These are phyloP conservation scores for Cygnus olor DNA, from an alignment of 2,797 vertebrate genomes.

Conservation along the genomic window DNA sequence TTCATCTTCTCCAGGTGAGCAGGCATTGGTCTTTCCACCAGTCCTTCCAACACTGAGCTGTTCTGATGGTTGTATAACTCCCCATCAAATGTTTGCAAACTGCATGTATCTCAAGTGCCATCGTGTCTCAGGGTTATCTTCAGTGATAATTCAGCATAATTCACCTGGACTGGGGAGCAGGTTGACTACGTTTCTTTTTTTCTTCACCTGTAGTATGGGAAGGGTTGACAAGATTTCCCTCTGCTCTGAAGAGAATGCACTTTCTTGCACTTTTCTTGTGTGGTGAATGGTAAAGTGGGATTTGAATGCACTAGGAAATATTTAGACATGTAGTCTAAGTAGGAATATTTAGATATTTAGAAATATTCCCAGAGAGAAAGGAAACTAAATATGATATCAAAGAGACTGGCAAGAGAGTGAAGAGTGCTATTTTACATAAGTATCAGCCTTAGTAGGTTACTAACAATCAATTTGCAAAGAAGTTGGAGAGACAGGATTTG, in stretches of 20 bases:
- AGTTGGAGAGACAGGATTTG: neutral
- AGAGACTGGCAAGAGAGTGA: neutral
- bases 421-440: neutral
- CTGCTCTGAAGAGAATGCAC: neutral
- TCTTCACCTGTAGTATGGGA: neutral
- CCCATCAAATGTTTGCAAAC: neutral
- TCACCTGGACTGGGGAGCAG: neutral
- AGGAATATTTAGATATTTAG: too few species aligned
- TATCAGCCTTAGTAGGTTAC: neutral
- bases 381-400: neutral
- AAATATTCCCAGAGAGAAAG: neutral
- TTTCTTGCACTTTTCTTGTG: neutral
- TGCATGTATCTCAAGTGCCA: fast-evolving
- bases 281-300: neutral
- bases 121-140: neutral
- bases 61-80: neutral
- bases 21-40: neutral
- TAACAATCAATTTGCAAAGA: neutral
- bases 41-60: neutral
- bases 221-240: neutral
- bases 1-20: neutral
- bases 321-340: neutral
- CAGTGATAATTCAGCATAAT: neutral
- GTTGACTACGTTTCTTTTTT: neutral
- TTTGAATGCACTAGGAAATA: neutral